A percentile compares a stretch with the other conserved stretches of the same genome.
phyloP scores from a whole-genome alignment of 2,888 invertebrate species.

The Cephus pygmeus region DNA sequence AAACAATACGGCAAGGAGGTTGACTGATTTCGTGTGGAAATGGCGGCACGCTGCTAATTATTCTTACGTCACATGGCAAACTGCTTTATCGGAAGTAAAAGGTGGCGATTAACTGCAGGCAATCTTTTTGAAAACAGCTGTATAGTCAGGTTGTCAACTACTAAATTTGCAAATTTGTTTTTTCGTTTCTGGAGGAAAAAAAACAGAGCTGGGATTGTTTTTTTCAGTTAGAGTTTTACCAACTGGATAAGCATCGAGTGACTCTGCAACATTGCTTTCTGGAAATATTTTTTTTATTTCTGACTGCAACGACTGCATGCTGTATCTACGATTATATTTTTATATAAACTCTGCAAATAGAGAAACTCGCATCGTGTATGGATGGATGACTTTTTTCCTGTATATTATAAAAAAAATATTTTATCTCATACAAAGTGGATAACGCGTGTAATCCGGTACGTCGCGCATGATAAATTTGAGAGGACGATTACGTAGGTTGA shows the following conservation, averaged over 20 bases:
- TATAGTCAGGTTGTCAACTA: neutral
- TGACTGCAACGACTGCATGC: neutral
- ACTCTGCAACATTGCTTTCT: neutral
- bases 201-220: neutral
- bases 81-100: slow-evolving; percentile 22
- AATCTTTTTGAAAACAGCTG: slow-evolving; percentile 21
- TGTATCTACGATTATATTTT: neutral
- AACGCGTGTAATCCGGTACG: neutral
- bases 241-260: neutral
- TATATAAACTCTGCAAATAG: neutral
- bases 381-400: neutral
- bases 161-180: neutral
- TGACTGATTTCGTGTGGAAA: neutral
- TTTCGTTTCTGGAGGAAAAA: neutral
- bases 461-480: neutral
- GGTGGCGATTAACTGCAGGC: slow-evolving; percentile 51
- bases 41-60: neutral
- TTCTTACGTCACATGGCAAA: neutral
- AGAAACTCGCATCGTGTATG: neutral
- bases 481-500: neutral
- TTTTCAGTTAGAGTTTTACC: neutral
- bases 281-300: neutral
- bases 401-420: neutral
- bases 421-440: neutral
- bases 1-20: neutral